Evolutionary conservation across 2,888 invertebrate species (phyloP).

Genomic region (Ormyrus labotus): DNA sequence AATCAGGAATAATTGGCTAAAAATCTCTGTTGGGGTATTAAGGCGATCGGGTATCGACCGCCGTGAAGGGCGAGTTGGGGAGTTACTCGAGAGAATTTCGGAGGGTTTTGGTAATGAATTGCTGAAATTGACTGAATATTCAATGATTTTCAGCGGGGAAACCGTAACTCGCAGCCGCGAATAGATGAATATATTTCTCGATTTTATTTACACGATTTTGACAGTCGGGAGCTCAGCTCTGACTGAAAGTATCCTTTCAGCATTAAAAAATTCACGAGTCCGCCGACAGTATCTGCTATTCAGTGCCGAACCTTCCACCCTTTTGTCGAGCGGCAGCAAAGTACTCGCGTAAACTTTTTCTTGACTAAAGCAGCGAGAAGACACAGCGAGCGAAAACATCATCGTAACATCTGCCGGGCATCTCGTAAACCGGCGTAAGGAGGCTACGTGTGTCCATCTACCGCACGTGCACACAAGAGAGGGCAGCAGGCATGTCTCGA

Average conservation of each 20-base stretch:
- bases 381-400: slow-evolving; percentile 9
- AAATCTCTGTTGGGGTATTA: too few relatives aligned
- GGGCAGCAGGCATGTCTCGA: neutral
- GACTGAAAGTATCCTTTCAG: slow-evolving; percentile 10
- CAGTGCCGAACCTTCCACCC: neutral
- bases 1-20: too few relatives aligned
- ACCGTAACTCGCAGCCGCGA: too few relatives aligned
- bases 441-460: slow-evolving; percentile 3
- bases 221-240: neutral
- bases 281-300: neutral
- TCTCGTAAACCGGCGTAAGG: slow-evolving; percentile 21
- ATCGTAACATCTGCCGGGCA: slow-evolving; percentile 19
- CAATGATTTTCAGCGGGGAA: too few relatives aligned
- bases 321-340: neutral
- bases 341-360: slow-evolving; percentile 4
- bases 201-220: too few relatives aligned
- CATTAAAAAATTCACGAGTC: slow-evolving; percentile 40
- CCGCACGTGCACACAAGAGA: too few relatives aligned
- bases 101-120: too few relatives aligned
- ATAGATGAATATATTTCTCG: too few relatives aligned
- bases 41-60: too few relatives aligned
- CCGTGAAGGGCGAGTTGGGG: too few relatives aligned
- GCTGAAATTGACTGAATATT: too few relatives aligned
- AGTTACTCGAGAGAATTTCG: too few relatives aligned
- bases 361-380: neutral